Base-by-base conservation (phyloP, 2,888 invertebrate genomes). In the Aradus depressus region DNA sequence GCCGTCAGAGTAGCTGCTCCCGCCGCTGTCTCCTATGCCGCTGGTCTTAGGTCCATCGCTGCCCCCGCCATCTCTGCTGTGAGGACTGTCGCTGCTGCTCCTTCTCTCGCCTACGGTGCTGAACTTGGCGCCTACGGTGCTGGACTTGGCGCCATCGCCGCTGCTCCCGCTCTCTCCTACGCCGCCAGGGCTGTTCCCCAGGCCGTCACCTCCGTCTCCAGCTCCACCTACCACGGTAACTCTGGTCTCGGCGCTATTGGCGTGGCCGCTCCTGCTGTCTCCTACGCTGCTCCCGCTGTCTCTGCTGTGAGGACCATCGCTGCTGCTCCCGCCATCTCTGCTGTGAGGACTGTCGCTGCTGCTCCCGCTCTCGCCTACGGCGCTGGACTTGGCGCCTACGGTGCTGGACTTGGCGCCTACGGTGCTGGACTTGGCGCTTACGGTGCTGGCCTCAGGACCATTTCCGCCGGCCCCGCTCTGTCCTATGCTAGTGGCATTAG, bases 401-500 rank as follows among this genome's bases (percentile, higher is more conserved):
- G 69, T 69, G 31, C 41, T n/a, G 43, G 21, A 25, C 44, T 44
- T 14, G 34, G 26, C 31, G 23, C 42, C 32, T 66, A 62, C 1
- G 42, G 42, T 19, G 19, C 26, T 12, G 35, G 43, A 23, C 47
- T 47, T 25, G 25, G 18, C 37, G 26, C 25, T 31, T 59, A 61
- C 1, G 52, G 64, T 0, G 63, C 61, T 1, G 61, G 59, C 0
- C 61, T 51, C 12, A 38, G 38, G 21, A 37, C 18, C 44, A 25
- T 26, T 70, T 69, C 58, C 70, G 70, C 2, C 22, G 71, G 16
- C 58, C 50, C 55, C 0, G 70, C 68, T 34, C 28, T 53, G 31
- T 50, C 50, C 23, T 47, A 53, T 35, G 57, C 55, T 42, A 44
- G 52, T 18, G 44, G 47, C 31, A 18, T 48, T 28, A 43, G 44